These are phyloP conservation scores for Anaspis maculata DNA, from an alignment of 2,888 invertebrate genomes.

Conservation along the genomic window DNA sequence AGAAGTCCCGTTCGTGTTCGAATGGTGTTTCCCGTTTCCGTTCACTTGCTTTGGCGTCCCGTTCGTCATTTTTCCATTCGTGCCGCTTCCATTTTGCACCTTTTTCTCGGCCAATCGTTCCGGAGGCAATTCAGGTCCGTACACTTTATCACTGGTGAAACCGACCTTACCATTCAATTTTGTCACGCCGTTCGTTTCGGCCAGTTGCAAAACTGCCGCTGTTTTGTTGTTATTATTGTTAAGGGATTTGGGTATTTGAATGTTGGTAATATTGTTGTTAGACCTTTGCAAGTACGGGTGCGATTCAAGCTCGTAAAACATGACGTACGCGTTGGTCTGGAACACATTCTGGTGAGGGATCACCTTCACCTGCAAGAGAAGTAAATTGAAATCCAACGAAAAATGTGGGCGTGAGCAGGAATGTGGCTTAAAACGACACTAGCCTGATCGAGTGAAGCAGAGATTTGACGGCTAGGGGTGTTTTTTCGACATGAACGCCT, in stretches of 20 bases:
- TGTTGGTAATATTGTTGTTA: conserved; percentile 9
- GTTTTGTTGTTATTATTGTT: too few species aligned
- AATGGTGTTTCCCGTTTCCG: conserved; percentile 19
- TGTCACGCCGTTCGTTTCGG: conserved; percentile 4
- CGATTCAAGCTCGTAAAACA: conserved; percentile 68
- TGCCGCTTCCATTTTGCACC: too few species aligned
- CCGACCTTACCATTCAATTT: conserved; percentile 28
- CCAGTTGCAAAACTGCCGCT: conserved; percentile 6
- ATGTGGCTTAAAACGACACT: too few species aligned
- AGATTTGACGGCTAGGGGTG: too few species aligned
- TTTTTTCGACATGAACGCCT: too few species aligned
- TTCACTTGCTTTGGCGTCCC: conserved; percentile 17
- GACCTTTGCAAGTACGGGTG: conserved; percentile 28
- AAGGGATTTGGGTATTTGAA: conserved; percentile 8
- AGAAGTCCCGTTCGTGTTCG: too few species aligned
- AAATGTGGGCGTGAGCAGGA: neutral
- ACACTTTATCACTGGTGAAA: conserved; percentile 32
- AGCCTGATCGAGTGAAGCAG: too few species aligned
- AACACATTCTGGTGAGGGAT: conserved; percentile 69
- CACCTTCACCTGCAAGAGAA: conserved; percentile 53
- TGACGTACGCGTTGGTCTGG: conserved; percentile 84
- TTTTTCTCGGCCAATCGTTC: conserved; percentile 15
- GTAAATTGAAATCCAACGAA: too few species aligned
- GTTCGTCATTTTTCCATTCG: conserved; percentile 9
- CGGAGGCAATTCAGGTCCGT: conserved; percentile 38